Conservation (phyloP, 2,888 invertebrate species). For the Cerastis leucographa region DNA sequence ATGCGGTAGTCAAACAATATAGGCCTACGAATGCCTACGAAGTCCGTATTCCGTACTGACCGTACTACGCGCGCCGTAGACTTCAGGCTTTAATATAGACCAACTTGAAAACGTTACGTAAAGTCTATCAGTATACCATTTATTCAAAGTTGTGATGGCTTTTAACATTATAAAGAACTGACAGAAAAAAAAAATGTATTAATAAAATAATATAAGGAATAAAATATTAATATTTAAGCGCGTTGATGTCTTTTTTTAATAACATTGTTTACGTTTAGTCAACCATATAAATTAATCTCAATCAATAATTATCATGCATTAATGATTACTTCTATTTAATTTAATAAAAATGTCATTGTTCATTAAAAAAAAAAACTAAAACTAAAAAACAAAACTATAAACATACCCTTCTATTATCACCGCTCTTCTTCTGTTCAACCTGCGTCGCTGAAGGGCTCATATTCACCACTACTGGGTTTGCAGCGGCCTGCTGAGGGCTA, state of each 20-base stretch:
- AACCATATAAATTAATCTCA: background rate
- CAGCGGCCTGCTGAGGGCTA: slow-evolving; percentile 78
- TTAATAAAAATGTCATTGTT: background rate
- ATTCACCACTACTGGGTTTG: slow-evolving; percentile 74
- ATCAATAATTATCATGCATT: background rate
- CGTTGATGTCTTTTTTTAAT: slow-evolving; percentile 76
- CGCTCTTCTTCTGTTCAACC: slow-evolving; percentile 81
- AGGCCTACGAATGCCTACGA: slow-evolving; percentile 31
- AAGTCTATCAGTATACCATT: background rate
- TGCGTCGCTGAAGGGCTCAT: slow-evolving; percentile 76
- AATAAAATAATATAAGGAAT: background rate
- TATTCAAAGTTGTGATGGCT: background rate
- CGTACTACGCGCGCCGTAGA: slow-evolving; percentile 24
- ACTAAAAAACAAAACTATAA: slow-evolving; percentile 40
- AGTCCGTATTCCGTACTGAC: slow-evolving; percentile 13
- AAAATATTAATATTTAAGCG: slow-evolving; percentile 43
- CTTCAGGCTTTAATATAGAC: background rate
- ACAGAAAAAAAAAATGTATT: background rate
- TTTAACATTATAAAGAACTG: background rate
- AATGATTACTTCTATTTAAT: background rate
- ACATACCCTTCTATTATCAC: slow-evolving; percentile 87
- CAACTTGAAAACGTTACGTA: background rate
- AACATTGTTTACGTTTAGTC: slow-evolving; percentile 29
- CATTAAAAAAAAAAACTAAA: background rate
- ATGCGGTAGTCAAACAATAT: background rate